Base-by-base conservation (phyloP, 2,113 vertebrate genomes). In the Lepus europaeus region DNA sequence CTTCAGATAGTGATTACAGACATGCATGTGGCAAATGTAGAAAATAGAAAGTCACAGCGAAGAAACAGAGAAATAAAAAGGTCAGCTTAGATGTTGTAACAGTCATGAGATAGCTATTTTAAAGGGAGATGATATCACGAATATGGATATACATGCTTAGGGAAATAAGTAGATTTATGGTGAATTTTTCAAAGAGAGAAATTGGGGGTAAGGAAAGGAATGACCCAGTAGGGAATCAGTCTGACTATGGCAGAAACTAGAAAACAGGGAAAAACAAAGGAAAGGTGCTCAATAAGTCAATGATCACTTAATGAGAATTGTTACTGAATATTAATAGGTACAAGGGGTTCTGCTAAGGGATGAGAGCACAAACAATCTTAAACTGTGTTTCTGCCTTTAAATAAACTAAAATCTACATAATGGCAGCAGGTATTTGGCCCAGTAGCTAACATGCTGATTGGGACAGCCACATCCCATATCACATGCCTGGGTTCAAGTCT, bases 401-500 rank as follows among this genome's bases (percentile, higher is more conserved):
- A 80, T 12, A 59, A 85, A 92, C 70, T 92, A 96, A 82, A 96
- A 53, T 83, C 19, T n/a, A 31, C 0, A 39, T 94, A 69, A 53
- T 19, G 56, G 14, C 17, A 19, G 56, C 6, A 14, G 56, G 56
- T 59, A 59, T 59, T 59, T 59, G 56, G 12, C 14, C 56, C 56
- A 14, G 56, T 19, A 59, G 56, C 19, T 14, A 14, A 59, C 14
- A 59, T 59, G 13, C 56, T 59, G 56, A 59, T 5, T 39, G 64
- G 86, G 6, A 78, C 3, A 51, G 31, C 25, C 7, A 59, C 4
- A 68, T 36, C 27, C 3, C 17, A 20, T 16, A 59, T 36, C 31
- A 2, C 56, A 59, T 3, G 6, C 17, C 56, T 59, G 56, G 56
- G 56, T 59, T 59, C 19, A 19, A 59, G 56, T 59, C 56, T 59